Conservation (phyloP, 2,113 vertebrate species). For the Cochlearius cochlearius region DNA sequence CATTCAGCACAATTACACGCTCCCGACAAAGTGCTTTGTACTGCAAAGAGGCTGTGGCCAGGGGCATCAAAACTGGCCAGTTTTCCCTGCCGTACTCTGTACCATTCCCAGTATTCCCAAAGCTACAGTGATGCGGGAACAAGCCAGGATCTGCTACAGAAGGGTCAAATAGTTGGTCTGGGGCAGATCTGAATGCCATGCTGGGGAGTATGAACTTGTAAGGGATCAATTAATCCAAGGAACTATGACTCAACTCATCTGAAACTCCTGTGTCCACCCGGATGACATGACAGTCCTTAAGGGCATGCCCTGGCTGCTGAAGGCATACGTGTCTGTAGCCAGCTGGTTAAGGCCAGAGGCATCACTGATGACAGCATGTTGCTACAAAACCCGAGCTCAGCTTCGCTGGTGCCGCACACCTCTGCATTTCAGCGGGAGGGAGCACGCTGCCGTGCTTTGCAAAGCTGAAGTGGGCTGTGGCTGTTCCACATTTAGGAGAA, state of each 20-base stretch:
- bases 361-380: not conserved
- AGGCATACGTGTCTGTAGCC: not conserved
- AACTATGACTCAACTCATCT: not conserved
- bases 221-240: not conserved
- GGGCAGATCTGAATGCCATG: not conserved
- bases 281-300: not conserved
- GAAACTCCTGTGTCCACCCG: not conserved
- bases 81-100: not conserved
- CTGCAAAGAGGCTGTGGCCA: not conserved
- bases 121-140: fast-evolving
- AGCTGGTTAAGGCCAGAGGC: not conserved
- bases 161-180: not conserved
- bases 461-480: not conserved
- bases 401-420: not conserved
- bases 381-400: fast-evolving
- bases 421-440: not conserved
- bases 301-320: not conserved
- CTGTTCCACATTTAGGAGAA: not conserved
- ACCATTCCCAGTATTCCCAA: not conserved
- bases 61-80: fast-evolving
- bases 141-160: not conserved
- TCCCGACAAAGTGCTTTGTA: not conserved
- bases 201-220: not conserved
- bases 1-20: not conserved
- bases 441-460: fast-evolving